Evolutionary conservation across 2,797 vertebrate species (phyloP).

Genomic region (Pangasius mekongensis): DNA sequence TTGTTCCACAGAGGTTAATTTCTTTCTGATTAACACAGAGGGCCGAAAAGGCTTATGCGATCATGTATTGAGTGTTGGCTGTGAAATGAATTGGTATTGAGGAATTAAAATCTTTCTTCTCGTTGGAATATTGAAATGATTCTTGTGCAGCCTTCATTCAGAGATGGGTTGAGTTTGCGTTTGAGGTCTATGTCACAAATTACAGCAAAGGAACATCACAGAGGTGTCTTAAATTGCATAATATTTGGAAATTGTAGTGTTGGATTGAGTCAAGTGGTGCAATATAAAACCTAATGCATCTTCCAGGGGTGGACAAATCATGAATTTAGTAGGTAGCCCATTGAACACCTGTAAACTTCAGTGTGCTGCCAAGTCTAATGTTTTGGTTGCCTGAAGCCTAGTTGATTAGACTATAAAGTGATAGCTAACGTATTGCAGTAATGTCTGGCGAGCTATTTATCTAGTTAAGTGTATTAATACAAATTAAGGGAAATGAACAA

Average conservation of each 20-base stretch:
- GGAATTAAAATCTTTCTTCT: not conserved
- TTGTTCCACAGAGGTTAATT: conserved; percentile 48
- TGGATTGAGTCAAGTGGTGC: not conserved
- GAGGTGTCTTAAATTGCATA: not conserved
- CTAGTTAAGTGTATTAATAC: not conserved
- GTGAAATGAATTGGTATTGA: not conserved
- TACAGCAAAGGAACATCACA: not conserved
- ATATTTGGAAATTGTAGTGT: not conserved
- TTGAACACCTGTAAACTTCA: not conserved
- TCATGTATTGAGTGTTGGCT: conserved; percentile 7
- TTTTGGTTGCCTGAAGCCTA: not conserved
- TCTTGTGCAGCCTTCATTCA: not conserved
- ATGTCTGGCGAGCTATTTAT: not conserved
- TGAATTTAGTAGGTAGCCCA: not conserved
- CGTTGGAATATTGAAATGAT: not conserved
- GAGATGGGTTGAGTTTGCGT: not conserved
- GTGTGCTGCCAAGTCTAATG: not conserved
- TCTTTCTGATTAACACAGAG: conserved; percentile 25
- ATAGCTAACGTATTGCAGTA: not conserved
- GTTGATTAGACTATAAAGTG: not conserved
- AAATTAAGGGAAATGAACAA: not conserved
- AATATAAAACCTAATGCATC: not conserved
- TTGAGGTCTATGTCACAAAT: not conserved
- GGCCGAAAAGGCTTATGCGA: not conserved
- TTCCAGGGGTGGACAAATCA: not conserved